Base-by-base conservation (phyloP, 2,888 invertebrate species). In the Caenorhabditis sp. region DNA sequence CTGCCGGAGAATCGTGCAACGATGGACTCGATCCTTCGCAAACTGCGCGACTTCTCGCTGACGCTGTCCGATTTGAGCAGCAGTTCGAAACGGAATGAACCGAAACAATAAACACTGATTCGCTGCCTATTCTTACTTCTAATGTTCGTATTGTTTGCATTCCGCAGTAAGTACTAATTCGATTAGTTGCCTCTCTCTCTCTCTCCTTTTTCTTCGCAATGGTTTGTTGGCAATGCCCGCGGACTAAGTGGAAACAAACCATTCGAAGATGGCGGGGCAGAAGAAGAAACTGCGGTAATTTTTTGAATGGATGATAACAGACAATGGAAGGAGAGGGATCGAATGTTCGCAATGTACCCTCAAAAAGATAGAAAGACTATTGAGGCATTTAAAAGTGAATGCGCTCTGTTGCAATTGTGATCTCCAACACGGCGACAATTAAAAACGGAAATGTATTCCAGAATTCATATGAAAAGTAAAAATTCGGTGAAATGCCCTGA, bases 91-190 rank as follows among this genome's bases (percentile, higher is more conserved):
- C 9, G 35, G 39, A 37, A 24, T 35, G 15, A 56, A 56, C 17
- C n/a, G 41, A 43, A 43, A 45, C 48, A 17, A 20, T 59, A 9
- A 45, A 45, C 9, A 13, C 35, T 45, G 17, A 13, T 26, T 30
- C 50, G n/a, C 26, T 50, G 6, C 30, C 30, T 50, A 9, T 37
- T 35, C 22, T 35, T 50, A n/a, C 26, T 46, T 61, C 61, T 27
- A 48, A 50, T 61, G 45, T 41, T 62, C 37, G 11, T 52, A 30
- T 62, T 62, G 62, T 62, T 62, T 39, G 62, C 62, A 27, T 62
- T 62, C 41, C 15, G 45, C 32, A 68, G 52, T 52, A 52, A 53
- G 59, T 59, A 53, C 59, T 70, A 59, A 70, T 59, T 70, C 59
- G 70, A 70, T 70, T 70, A 70, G 59, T 39, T 17, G 46, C 55